Percentiles rank a stretch among this genome's conserved stretches.
Conservation (phyloP, 2,888 invertebrate genomes). For the Ennomos fuscantarius region DNA sequence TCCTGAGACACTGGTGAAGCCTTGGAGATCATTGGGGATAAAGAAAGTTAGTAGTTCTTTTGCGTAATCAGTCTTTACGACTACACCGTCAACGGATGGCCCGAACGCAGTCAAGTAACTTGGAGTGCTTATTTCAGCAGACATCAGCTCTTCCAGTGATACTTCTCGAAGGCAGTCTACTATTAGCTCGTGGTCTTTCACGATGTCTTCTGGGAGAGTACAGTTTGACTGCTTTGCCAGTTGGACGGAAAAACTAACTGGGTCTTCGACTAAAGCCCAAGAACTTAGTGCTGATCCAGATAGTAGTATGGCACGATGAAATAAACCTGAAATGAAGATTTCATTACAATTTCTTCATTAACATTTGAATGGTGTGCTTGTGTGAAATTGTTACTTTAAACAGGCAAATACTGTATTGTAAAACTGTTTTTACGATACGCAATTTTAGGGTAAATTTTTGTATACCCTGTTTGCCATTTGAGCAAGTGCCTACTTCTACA, state of each 20-base stretch:
- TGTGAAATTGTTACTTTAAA: not conserved
- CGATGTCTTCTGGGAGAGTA: slow-evolving; percentile 92
- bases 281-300: slow-evolving; percentile 95
- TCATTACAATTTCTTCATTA: not conserved
- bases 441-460: not conserved
- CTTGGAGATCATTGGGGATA: slow-evolving; percentile 87
- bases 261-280: slow-evolving; percentile 96
- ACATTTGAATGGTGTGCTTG: too few relatives aligned
- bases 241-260: slow-evolving; percentile 92
- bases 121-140: slow-evolving; percentile 91
- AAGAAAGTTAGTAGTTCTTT: slow-evolving; percentile 91
- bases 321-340: slow-evolving; percentile 87
- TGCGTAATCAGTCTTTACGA: slow-evolving; percentile 95
- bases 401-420: too few relatives aligned
- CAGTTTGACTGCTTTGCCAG: slow-evolving; percentile 93
- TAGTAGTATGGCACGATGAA: slow-evolving; percentile 94
- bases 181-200: slow-evolving; percentile 93
- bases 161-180: slow-evolving; percentile 93
- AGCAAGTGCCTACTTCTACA: slow-evolving; percentile 3
- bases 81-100: slow-evolving; percentile 97
- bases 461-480: not conserved
- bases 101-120: slow-evolving; percentile 95
- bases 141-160: slow-evolving; percentile 89
- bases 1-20: slow-evolving; percentile 86
- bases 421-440: not conserved